Base-by-base conservation (phyloP, 2,113 vertebrate species). In the Raja brachyura region DNA sequence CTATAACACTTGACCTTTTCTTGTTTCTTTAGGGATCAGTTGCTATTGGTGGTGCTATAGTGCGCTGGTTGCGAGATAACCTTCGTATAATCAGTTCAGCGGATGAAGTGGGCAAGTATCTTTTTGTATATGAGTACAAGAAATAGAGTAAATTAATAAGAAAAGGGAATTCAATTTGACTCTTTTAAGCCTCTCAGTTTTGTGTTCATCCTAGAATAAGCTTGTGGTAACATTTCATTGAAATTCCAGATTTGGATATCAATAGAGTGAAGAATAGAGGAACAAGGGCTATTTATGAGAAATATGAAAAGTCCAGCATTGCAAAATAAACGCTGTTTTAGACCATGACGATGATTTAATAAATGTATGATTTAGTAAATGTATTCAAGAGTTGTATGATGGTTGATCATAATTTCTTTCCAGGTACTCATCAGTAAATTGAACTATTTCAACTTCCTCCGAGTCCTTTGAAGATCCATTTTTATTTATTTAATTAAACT, bases 1-100 rank as follows among this genome's bases (percentile, higher is more conserved):
- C 59, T 18, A 14, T 88, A 61, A 28, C 22, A 8, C 5, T 66
- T 61, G 25, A 73, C 59, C 48, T 77, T 25, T 59, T 94, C 85
- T 13, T 95, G 61, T 90, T 83, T 61, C 74, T 93, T 66, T 94
- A 99, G 99, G 99, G 99, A 48, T 99, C 98, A 0, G 99, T 99
- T 93, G 99, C 99, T 93, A 99, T 99, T 93, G 99, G 97, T 9
- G 99, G 99, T 79, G 98, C 98, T 33, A 97, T 99, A 94, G 97
- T 99, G 31, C 97, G 97, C 83, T 99, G 99, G 99, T 95, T 99
- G 93, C 97, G 97, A 94, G 98, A 99, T 95, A 99, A 99, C 95
- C 97, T 99, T 94, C 98, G 98, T 94, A 99, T 99, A 3, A 96
- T 98, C 86, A 94, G 97, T 79, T 95, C 95, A 54, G 96, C 98